Evolutionary conservation across 2,797 vertebrate genomes (phyloP), one percentile per base, ranked within the genome.

Genomic region (Diceros bicornis): DNA sequence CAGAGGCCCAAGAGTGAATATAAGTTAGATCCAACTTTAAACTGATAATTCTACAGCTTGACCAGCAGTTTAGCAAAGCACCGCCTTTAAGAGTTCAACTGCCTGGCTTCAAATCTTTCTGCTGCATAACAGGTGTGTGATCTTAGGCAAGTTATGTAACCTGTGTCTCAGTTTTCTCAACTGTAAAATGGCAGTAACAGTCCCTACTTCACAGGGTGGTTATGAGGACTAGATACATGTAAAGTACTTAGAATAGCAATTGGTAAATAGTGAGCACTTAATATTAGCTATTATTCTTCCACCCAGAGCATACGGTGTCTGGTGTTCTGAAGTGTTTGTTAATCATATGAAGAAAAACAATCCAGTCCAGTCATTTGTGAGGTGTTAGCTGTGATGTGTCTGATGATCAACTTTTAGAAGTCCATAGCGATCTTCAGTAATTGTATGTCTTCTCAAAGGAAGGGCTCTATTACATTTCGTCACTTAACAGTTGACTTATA

Each of bases 381-480:
- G 59, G 13, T 92, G 50, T 66, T 66, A 50, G 44, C 74, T 87
- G 6, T 83, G 50, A 69, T 4, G 1, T 88, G 4, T 94, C 72
- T 94, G 59, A 90, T 94, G 86, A 55, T 77, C 71, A 90, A 29
- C 87, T 93, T 84, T 57, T 88, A 84, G 62, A 81, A 41, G 10
- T 77, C 61, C 32, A n/a, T 50, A 41, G 68, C 52, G 21, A 90
- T 21, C 37, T 44, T 87, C n/a, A 57, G 14, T 66, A 92, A 62
- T 37, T 86, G 18, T 71, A 21, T 74, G 61, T 77, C 71, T 95
- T 83, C 47, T 47, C n/a, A 89, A 72, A 72, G 75, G 87, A 77
- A 75, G 74, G 74, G 16, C 61, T 74, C 23, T 89, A 2, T 78
- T 93, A 81, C 57, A 59, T 90, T 92, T 88, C 92, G 34, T 89